Evolutionary conservation across 2,888 invertebrate species (phyloP), one percentile per base, ranked within the genome.

Genomic region (Ernsta delagoae): DNA sequence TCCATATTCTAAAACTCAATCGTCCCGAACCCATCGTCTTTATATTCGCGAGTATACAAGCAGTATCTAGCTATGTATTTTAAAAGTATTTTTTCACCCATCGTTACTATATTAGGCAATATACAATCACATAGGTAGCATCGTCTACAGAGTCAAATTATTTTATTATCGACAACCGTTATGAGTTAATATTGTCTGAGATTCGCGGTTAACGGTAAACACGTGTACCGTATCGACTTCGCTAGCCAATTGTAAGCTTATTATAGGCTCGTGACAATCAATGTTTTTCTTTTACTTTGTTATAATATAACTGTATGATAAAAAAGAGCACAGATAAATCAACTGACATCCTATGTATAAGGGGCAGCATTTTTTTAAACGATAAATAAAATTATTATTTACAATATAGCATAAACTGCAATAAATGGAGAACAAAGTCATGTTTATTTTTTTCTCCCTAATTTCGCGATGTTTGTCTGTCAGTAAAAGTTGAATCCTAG

Each of bases 181-280:
- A 57, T 12, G 7, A 39, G 59, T 59, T 41, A 43, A 59, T 59
- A 59, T 59, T 36, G 57, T 57, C 36, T 36, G 57, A 54, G 54
- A 57, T 36, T 57, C 57, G 6, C 65, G 66, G 53, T 73, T 72
- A 75, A 72, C 72, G 72, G 73, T 60, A 48, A 54, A 54, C 56
- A 53, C 54, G 31, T 48, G 16, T 68, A 65, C 61, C 61, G 61
- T 56, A 54, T 59, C 41, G 59, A 39, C 12, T n/a, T 16, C 16
- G 59, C 24, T 41, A 41, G 24, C 59, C 12, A 48, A 34, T 61
- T 48, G 61, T 61, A 9, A 7, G 60, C 45, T 24, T 61, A 50
- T 61, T 61, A 48, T 61, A 12, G n/a, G 11, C 11, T 61, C 45
- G n/a, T 60, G 31, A 48, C 61, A 60, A 45, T 45, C 60, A 61